Percentiles rank a stretch among this genome's conserved stretches.
Evolutionary conservation across 2,888 invertebrate species (phyloP).

Genomic region (Lobophora halterata): DNA sequence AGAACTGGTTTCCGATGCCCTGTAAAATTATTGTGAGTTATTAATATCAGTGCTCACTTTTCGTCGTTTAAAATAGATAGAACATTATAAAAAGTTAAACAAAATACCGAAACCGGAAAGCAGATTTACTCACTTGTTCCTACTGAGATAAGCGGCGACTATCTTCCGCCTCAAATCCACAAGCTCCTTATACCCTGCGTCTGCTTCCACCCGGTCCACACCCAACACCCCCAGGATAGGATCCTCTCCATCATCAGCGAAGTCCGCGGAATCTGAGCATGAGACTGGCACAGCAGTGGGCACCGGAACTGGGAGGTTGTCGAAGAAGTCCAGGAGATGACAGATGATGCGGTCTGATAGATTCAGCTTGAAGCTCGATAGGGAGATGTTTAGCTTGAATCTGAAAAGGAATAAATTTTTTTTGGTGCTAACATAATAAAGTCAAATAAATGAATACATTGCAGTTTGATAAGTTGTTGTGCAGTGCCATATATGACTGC

Average conservation of each 20-base stretch:
- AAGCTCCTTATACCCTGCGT: conserved; percentile 63
- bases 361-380: conserved; percentile 87
- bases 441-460: background rate
- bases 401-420: conserved; percentile 59
- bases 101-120: background rate
- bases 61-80: no score
- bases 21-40: no score
- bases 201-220: conserved; percentile 56
- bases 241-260: conserved; percentile 55
- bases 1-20: conserved; percentile 52
- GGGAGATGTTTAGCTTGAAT: conserved; percentile 87
- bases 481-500: no score
- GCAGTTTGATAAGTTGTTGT: no score
- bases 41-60: no score
- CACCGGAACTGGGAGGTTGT: conserved; percentile 68
- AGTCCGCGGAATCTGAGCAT: conserved; percentile 69
- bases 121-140: conserved; percentile 54
- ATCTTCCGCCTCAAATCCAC: conserved; percentile 66
- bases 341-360: conserved; percentile 87
- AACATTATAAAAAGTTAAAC: conserved; percentile 1
- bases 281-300: conserved; percentile 73
- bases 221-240: conserved; percentile 50
- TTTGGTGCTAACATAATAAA: background rate
- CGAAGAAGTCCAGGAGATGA: conserved; percentile 83
- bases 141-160: conserved; percentile 65